Percentiles rank a stretch among this genome's conserved stretches.
Conservation (phyloP, 2,113 vertebrate genomes). For the Xiphorhynchus elegans region DNA sequence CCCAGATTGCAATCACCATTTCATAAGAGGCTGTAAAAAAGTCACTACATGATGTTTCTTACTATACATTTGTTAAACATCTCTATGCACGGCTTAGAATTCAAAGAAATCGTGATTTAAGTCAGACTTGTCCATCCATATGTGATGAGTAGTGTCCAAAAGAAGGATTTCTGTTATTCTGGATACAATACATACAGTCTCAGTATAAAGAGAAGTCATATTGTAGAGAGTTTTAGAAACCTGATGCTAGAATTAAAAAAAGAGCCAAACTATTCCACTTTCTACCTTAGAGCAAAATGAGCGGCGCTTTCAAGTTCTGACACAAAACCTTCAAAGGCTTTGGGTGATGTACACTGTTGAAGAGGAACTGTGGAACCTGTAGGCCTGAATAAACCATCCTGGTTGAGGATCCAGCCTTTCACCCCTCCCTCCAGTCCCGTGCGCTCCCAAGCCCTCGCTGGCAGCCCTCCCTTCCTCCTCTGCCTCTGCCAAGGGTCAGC, state of each 20-base stretch:
- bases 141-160: background rate
- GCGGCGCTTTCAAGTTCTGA: constrained; percentile 61
- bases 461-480: constrained; percentile 8
- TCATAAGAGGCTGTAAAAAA: background rate
- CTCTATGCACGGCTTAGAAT: background rate
- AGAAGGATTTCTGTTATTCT: background rate
- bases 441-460: constrained; percentile 62
- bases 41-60: background rate
- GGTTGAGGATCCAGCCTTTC: constrained; percentile 51
- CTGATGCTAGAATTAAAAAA: constrained; percentile 51
- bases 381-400: constrained; percentile 44
- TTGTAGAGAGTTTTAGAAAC: constrained; percentile 35
- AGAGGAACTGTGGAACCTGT: constrained; percentile 23
- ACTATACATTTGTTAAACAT: background rate
- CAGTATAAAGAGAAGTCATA: background rate
- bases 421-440: background rate
- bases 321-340: constrained; percentile 65
- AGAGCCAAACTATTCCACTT: constrained; percentile 36
- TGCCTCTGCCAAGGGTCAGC: constrained; percentile 35
- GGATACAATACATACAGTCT: background rate
- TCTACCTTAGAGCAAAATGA: constrained; percentile 56
- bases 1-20: background rate
- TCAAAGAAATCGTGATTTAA: background rate
- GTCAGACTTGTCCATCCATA: background rate
- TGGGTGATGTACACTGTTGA: background rate